Conservation (phyloP, 2,888 invertebrate species). For the Tholera decimalis region DNA sequence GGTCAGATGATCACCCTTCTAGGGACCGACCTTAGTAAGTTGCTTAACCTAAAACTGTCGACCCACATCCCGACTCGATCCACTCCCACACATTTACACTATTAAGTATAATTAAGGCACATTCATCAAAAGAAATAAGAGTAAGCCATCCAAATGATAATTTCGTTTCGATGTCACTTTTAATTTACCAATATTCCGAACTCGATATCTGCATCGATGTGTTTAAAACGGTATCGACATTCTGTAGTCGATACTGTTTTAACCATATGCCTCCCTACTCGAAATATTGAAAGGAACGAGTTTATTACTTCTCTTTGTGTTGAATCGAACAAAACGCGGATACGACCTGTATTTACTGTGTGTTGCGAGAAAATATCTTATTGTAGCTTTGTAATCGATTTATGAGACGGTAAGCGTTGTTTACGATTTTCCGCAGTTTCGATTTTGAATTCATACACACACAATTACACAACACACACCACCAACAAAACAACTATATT, state of each 20-base stretch:
- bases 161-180: conserved; percentile 14
- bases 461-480: too few species aligned
- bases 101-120: neutral
- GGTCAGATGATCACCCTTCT: too few species aligned
- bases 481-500: too few species aligned
- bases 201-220: conserved; percentile 4
- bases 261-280: conserved; percentile 52
- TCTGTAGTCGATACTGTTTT: conserved; percentile 59
- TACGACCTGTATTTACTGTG: conserved; percentile 54
- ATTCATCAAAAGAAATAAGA: conserved; percentile 4
- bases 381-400: conserved; percentile 57
- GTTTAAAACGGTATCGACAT: conserved; percentile 26
- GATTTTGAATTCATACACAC: conserved; percentile 1
- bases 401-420: conserved; percentile 48
- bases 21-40: too few species aligned
- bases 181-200: conserved; percentile 22
- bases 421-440: conserved; percentile 20
- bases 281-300: conserved; percentile 68
- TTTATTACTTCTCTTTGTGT: conserved; percentile 70
- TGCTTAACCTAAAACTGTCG: too few species aligned
- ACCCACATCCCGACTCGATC: too few species aligned
- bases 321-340: conserved; percentile 60
- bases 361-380: conserved; percentile 61
- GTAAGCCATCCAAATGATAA: conserved; percentile 2
- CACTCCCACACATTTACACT: too few species aligned